phyloP scores from a whole-genome alignment of 2,888 invertebrate genomes.

The Agriopis leucophaearia region DNA sequence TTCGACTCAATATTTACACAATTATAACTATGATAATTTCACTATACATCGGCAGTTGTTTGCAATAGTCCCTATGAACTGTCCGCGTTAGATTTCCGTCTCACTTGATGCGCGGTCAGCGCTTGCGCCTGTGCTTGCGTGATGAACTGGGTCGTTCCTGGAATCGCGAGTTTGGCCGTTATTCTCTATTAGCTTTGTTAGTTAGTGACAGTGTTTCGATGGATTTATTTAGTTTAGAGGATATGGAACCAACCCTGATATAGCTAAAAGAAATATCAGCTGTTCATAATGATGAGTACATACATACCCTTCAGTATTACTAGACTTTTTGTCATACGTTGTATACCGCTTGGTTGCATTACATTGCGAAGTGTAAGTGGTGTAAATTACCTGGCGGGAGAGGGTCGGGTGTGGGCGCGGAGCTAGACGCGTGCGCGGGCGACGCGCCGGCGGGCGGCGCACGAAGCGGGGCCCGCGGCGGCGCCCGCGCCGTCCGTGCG shows the following conservation, averaged over 20 bases:
- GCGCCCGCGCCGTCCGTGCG: constrained; percentile 53
- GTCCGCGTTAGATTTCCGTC: constrained; percentile 83
- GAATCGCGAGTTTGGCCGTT: constrained; percentile 37
- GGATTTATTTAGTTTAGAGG: too few species aligned
- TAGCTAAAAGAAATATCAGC: too few species aligned
- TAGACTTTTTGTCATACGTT: too few species aligned
- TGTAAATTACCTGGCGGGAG: neutral
- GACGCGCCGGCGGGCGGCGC: constrained; percentile 33
- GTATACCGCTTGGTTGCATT: too few species aligned
- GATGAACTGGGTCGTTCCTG: constrained; percentile 79
- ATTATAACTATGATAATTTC: constrained; percentile 44
- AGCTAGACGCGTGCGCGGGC: constrained; percentile 21
- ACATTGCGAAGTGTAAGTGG: neutral
- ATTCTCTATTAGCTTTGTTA: neutral
- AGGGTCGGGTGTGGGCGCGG: neutral
- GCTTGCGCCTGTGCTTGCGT: constrained; percentile 77
- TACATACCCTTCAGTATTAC: too few species aligned
- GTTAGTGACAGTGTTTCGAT: too few species aligned
- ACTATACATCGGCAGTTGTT: constrained; percentile 56
- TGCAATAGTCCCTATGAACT: constrained; percentile 77
- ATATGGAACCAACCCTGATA: too few species aligned
- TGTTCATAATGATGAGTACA: too few species aligned
- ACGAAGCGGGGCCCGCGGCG: constrained; percentile 47
- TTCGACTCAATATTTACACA: constrained; percentile 45
- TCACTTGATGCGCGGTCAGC: constrained; percentile 76